Evolutionary conservation across 2,797 vertebrate genomes (phyloP).

Genomic region (Anabacerthia variegaticeps): DNA sequence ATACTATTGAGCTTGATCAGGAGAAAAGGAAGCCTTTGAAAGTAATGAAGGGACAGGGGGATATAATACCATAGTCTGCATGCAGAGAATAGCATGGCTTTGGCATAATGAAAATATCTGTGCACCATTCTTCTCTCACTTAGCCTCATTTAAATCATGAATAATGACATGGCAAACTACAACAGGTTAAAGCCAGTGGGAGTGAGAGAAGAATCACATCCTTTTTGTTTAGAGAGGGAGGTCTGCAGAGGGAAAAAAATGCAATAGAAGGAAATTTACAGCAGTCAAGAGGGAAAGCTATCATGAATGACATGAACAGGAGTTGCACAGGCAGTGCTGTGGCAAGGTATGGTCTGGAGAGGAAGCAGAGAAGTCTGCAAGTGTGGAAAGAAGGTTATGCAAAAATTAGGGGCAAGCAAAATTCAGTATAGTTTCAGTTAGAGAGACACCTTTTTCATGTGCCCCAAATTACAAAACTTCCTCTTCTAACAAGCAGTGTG

Average conservation of each 20-base stretch:
- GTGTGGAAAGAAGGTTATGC: background rate
- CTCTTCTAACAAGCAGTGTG: background rate
- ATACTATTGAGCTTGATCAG: background rate
- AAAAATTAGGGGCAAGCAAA: background rate
- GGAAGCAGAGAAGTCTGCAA: background rate
- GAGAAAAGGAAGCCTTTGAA: constrained; percentile 49
- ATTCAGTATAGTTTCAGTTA: background rate
- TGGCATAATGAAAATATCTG: constrained; percentile 14
- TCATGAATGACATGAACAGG: background rate
- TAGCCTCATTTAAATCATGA: constrained; percentile 28
- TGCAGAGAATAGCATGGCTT: constrained; percentile 17
- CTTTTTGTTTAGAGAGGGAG: constrained; percentile 23
- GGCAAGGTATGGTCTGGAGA: background rate
- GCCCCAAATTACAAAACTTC: background rate
- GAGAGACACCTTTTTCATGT: background rate
- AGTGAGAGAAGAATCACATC: constrained; percentile 23
- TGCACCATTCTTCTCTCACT: constrained; percentile 21
- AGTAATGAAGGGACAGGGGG: background rate
- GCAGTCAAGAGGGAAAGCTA: background rate
- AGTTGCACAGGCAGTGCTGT: background rate
- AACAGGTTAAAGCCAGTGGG: constrained; percentile 39
- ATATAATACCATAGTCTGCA: background rate
- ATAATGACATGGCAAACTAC: constrained; percentile 35
- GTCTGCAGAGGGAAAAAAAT: background rate
- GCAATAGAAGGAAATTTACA: constrained; percentile 22